phyloP scores from a whole-genome alignment of 1,140 invertebrate species.

The Frieseomelitta varia region DNA sequence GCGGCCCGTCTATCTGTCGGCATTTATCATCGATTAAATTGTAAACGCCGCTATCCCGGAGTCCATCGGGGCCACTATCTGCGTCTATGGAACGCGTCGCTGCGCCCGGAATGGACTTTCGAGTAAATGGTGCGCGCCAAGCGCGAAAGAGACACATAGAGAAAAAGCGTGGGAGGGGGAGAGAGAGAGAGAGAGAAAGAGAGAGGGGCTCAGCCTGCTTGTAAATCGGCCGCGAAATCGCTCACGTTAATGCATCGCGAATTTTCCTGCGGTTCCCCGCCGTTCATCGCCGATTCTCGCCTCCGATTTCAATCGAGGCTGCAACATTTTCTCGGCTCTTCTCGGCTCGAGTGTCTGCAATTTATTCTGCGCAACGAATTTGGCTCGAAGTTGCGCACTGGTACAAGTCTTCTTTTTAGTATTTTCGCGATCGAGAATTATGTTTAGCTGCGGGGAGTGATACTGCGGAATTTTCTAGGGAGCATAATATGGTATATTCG shows the following conservation, averaged over 20 bases:
- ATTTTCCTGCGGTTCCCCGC: constrained; percentile 10
- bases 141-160: not conserved
- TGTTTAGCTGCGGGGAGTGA: no score
- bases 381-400: not conserved
- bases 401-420: not conserved
- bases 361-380: not conserved
- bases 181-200: not conserved
- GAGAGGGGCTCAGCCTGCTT: not conserved
- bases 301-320: not conserved
- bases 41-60: constrained; percentile 62
- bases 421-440: no score
- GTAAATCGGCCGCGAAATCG: constrained; percentile 31
- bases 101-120: constrained; percentile 35
- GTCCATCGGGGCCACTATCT: constrained; percentile 16
- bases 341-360: not conserved
- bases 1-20: constrained; percentile 65
- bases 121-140: constrained; percentile 35
- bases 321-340: not conserved
- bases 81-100: constrained; percentile 14
- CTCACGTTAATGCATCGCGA: constrained; percentile 20
- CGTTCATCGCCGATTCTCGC: not conserved
- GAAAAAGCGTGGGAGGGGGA: not conserved
- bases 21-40: constrained; percentile 81
- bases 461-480: no score
- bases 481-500: no score